These are phyloP conservation scores for Metacarcinus magister DNA, from an alignment of 2,888 invertebrate genomes.

Conservation along the genomic window DNA sequence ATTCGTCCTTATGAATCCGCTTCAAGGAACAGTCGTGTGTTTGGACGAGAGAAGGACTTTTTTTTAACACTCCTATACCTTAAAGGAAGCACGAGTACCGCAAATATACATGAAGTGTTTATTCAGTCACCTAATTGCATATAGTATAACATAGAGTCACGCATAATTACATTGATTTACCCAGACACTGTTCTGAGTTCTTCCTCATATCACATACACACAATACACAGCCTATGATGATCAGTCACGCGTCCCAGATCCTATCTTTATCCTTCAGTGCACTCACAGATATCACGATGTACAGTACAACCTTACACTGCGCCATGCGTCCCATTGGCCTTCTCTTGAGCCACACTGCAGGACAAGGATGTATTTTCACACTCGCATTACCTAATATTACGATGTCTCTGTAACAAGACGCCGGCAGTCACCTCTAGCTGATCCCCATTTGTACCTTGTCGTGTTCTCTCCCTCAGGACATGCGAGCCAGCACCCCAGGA, in stretches of 20 bases:
- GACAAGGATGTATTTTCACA: neutral
- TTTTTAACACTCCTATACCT: no score
- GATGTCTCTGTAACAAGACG: neutral
- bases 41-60: no score
- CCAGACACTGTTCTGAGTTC: neutral
- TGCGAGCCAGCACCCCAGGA: neutral
- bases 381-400: neutral
- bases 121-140: no score
- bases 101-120: no score
- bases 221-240: neutral
- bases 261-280: neutral
- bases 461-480: conserved; percentile 30
- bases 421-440: neutral
- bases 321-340: neutral
- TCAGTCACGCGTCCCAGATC: neutral
- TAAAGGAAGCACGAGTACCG: no score
- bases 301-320: neutral
- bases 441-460: neutral
- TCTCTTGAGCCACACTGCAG: neutral
- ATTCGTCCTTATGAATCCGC: no score
- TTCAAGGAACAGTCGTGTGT: no score
- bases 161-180: no score
- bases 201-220: conserved; percentile 7
- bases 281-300: no score
- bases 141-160: no score